phyloP scores from a whole-genome alignment of 2,113 vertebrate species.

The Martes martes region DNA sequence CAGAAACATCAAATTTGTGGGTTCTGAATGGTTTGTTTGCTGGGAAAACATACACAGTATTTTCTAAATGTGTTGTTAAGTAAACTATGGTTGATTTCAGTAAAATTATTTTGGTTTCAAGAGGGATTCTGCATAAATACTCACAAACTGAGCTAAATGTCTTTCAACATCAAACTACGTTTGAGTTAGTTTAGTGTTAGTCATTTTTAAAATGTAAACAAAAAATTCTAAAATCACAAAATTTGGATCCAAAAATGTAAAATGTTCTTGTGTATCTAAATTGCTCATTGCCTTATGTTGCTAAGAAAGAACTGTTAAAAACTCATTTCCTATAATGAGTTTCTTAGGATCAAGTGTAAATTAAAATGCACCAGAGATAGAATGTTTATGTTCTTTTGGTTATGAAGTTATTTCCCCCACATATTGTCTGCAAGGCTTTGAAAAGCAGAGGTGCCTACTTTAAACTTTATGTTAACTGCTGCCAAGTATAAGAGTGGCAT shows the following conservation, averaged over 20 bases:
- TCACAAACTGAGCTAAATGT: slow-evolving; percentile 20
- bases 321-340: slow-evolving; percentile 63
- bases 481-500: background rate
- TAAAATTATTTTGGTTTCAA: slow-evolving; percentile 70
- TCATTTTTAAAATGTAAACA: slow-evolving; percentile 58
- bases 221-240: slow-evolving; percentile 64
- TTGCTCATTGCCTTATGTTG: slow-evolving; percentile 67
- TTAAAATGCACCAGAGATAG: slow-evolving; percentile 49
- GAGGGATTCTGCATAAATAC: slow-evolving; percentile 45
- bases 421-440: background rate
- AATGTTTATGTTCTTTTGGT: background rate
- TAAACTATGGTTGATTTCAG: slow-evolving; percentile 65
- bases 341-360: slow-evolving; percentile 61
- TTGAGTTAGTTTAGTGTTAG: slow-evolving; percentile 49
- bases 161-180: slow-evolving; percentile 42
- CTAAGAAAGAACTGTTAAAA: slow-evolving; percentile 59
- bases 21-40: slow-evolving; percentile 61
- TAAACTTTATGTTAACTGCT: background rate
- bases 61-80: slow-evolving; percentile 71
- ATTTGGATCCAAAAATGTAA: slow-evolving; percentile 51
- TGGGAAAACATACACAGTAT: slow-evolving; percentile 60
- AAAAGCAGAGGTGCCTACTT: background rate
- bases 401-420: background rate
- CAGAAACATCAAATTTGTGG: slow-evolving; percentile 70
- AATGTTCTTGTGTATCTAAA: slow-evolving; percentile 57